A percentile compares a stretch with the other conserved stretches of the same genome.
Evolutionary conservation across 2,113 vertebrate genomes (phyloP).

Genomic region (Phyllostomus discolor): DNA sequence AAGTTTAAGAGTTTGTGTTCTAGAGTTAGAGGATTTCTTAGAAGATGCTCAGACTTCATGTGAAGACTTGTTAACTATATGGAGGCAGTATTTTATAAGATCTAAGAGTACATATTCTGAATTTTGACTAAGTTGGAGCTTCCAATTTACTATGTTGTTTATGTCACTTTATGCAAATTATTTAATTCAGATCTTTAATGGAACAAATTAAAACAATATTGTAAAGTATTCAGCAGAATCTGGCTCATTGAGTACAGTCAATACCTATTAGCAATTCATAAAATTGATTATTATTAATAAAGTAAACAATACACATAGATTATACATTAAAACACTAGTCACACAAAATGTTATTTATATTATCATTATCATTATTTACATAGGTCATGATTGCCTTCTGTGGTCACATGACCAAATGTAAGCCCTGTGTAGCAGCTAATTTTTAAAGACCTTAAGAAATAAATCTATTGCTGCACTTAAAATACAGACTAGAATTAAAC

Average conservation of each 20-base stretch:
- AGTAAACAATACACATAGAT: neutral
- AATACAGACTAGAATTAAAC: neutral
- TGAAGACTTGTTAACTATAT: neutral
- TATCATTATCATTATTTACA: neutral
- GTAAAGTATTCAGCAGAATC: neutral
- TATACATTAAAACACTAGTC: neutral
- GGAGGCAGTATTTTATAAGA: neutral
- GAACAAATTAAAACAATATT: neutral
- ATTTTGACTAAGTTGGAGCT: neutral
- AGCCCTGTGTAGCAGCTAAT: neutral
- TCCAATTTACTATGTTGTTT: neutral
- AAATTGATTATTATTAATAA: neutral
- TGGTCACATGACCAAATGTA: neutral
- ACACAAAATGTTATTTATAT: neutral
- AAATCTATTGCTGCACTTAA: neutral
- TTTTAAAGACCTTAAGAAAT: conserved; percentile 1
- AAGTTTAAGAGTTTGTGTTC: neutral
- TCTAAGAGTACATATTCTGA: neutral
- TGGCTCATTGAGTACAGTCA: neutral
- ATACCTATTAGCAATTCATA: neutral
- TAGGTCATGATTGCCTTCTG: neutral
- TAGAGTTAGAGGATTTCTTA: neutral
- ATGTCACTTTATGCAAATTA: neutral
- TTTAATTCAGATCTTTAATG: neutral
- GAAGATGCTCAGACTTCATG: neutral